Evolutionary conservation across 2,797 vertebrate genomes (phyloP), one percentile per base, ranked within the genome.

Genomic region (Smutsia gigantea): DNA sequence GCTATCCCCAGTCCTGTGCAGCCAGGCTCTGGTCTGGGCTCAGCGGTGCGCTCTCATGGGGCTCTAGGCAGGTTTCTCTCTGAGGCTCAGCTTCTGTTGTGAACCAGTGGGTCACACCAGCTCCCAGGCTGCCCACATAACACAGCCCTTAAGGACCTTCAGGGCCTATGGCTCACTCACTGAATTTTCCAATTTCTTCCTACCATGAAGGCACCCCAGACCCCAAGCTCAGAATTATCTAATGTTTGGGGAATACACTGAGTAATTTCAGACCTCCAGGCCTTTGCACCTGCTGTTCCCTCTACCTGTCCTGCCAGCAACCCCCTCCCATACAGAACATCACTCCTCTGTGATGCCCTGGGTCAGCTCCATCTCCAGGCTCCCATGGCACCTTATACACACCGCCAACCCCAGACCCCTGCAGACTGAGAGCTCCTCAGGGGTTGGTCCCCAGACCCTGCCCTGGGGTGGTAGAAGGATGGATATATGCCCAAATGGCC

Each of bases 71-170:
- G 27, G 12, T 39, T 11, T 12, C 42, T 55, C 31, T 13, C 37
- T 19, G 27, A 34, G 84, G 29, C n/a, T 39, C 2, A 0, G 23
- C 25, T 25, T 61, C 81, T 27, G n/a, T 34, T 53, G 21, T n/a
- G n/a, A 49, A 39, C 4, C 0, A 1, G 39, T 2, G 21, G 39
- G 57, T 23, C 29, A 9, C 64, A 31, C 18, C 0, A 5, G 25
- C 81, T 53, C 21, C 19, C 18, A 71, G 64, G n/a, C 39, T 2
- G 29, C 39, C 57, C 37, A 55, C 29, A 68, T 7, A 17, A 17
- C 25, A 37, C 13, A 17, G 61, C 12, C 17, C 81, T 55, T 0
- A 4, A 14, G n/a, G 51, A 9, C 46, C 61, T 8, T 49, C 17
- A 4, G 39, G 53, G 64, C 75, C 57, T 37, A 55, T 27, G 4